phyloP scores from a whole-genome alignment of 1,140 invertebrate species.

The Drosophila guanche region DNA sequence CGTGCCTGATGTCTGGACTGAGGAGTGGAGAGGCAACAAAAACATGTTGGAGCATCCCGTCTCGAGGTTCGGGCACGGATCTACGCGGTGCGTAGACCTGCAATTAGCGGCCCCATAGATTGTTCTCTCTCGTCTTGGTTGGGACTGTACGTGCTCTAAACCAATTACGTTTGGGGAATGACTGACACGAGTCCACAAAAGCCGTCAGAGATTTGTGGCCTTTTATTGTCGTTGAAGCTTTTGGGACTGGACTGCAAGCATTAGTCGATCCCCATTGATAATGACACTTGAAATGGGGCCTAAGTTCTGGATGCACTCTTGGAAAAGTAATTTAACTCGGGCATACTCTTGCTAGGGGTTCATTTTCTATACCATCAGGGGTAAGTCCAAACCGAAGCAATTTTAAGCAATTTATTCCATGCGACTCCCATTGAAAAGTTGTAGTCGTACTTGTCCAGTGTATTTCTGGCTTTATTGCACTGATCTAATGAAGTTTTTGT shows the following conservation, averaged over 20 bases:
- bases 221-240: conserved; percentile 10
- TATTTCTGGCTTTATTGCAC: not conserved
- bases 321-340: not conserved
- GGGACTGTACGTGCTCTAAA: conserved; percentile 59
- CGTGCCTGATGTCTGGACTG: conserved; percentile 33
- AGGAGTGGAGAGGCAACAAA: not conserved
- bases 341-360: no score
- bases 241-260: not conserved
- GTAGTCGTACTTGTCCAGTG: not conserved
- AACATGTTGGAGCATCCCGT: conserved; percentile 36
- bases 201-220: no score
- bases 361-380: no score
- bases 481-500: conserved; percentile 26
- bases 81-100: conserved; percentile 34
- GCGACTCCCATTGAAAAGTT: no score
- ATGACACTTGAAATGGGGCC: conserved; percentile 21
- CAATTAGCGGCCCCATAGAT: conserved; percentile 47
- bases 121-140: not conserved
- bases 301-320: conserved; percentile 1
- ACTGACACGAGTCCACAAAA: conserved; percentile 59
- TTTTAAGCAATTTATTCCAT: no score
- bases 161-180: conserved; percentile 52
- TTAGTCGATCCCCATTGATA: conserved; percentile 1
- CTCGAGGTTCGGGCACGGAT: conserved; percentile 7
- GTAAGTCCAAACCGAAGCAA: not conserved